Evolutionary conservation across 2,888 invertebrate species (phyloP).

Genomic region (Brachycybe producta): DNA sequence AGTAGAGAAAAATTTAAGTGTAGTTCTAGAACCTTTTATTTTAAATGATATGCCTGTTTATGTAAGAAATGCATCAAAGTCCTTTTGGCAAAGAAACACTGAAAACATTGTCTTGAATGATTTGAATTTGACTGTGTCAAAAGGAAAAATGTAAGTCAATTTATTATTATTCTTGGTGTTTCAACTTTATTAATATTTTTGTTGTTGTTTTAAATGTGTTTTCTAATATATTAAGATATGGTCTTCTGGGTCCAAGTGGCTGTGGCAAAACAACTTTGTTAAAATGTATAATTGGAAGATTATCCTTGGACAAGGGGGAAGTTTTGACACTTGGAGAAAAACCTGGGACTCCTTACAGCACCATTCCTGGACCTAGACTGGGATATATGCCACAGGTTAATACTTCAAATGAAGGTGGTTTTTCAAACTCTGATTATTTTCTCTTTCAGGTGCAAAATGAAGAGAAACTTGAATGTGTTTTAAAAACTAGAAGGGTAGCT

Average conservation of each 20-base stretch:
- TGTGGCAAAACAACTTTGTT: conserved; percentile 89
- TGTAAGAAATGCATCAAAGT: too few species aligned
- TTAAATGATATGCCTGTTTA: too few species aligned
- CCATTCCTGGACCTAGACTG: conserved; percentile 84
- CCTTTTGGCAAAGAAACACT: too few species aligned
- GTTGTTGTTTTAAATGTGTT: neutral
- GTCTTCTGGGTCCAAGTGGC: conserved; percentile 84
- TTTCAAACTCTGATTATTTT: too few species aligned
- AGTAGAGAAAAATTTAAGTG: too few species aligned
- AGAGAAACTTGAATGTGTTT: too few species aligned
- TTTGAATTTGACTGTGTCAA: conserved; percentile 6
- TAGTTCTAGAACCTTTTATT: too few species aligned
- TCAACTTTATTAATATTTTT: neutral
- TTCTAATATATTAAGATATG: conserved; percentile 81
- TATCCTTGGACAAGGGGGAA: conserved; percentile 71
- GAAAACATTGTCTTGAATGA: conserved; percentile 8
- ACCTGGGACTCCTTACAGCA: conserved; percentile 75
- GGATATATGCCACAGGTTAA: conserved; percentile 94
- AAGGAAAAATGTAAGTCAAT: conserved; percentile 10
- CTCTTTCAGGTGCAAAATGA: too few species aligned
- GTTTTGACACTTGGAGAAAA: conserved; percentile 79
- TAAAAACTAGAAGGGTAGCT: too few species aligned
- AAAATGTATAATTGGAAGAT: conserved; percentile 78
- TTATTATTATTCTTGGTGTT: too few species aligned
- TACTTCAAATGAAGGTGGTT: too few species aligned